Evolutionary conservation across 2,888 invertebrate species (phyloP).

Genomic region (Epicampocera succincta): DNA sequence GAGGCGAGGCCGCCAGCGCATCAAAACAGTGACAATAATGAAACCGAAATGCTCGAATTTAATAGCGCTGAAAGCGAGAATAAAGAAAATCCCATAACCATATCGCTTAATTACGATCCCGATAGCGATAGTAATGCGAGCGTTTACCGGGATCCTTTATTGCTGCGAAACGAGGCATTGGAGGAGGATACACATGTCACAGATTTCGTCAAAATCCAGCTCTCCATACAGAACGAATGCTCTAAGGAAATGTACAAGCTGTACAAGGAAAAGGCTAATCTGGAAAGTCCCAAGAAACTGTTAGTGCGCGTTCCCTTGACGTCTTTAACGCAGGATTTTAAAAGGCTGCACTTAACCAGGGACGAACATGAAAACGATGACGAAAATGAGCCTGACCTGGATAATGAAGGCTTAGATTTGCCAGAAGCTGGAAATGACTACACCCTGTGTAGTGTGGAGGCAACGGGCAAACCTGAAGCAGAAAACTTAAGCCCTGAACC

Average conservation of each 20-base stretch:
- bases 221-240: slow-evolving; percentile 47
- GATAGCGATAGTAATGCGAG: slow-evolving; percentile 54
- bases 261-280: slow-evolving; percentile 48
- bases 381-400: neutral
- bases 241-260: slow-evolving; percentile 49
- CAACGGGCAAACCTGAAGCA: neutral
- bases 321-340: slow-evolving; percentile 66
- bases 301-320: slow-evolving; percentile 67
- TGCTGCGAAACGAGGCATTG: slow-evolving; percentile 29
- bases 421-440: neutral
- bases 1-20: neutral
- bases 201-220: slow-evolving; percentile 37
- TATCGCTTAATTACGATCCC: slow-evolving; percentile 13
- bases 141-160: slow-evolving; percentile 47
- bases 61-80: slow-evolving; percentile 38
- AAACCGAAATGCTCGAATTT: neutral
- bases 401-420: neutral
- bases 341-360: slow-evolving; percentile 63
- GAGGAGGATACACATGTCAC: slow-evolving; percentile 41
- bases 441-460: neutral
- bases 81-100: slow-evolving; percentile 49
- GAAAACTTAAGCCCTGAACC: neutral
- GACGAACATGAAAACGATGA: slow-evolving; percentile 25
- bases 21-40: neutral
- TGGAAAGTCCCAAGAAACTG: slow-evolving; percentile 55